Evolutionary conservation across 2,113 vertebrate genomes (phyloP).

Genomic region (Otocyon megalotis): DNA sequence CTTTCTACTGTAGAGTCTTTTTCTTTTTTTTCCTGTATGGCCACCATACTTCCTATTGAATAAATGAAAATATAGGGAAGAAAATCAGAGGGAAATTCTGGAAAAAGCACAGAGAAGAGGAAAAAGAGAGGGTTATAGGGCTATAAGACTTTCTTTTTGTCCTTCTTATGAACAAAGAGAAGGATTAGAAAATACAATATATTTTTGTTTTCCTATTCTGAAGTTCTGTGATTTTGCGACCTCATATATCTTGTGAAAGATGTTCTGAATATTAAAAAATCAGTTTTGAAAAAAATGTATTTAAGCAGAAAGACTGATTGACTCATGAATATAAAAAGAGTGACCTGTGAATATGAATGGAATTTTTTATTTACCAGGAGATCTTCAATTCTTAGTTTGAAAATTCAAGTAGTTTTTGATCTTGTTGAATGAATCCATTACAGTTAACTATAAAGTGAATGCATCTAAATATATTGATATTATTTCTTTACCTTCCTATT

Average conservation of each 20-base stretch:
- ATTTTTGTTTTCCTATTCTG: neutral
- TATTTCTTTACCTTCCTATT: neutral
- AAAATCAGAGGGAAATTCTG: neutral
- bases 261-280: constrained; percentile 30
- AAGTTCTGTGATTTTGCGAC: neutral
- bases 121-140: neutral
- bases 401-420: constrained; percentile 3
- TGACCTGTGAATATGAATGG: neutral
- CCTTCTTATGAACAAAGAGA: neutral
- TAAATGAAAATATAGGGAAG: neutral
- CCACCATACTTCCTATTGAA: neutral
- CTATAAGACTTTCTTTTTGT: neutral
- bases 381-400: neutral
- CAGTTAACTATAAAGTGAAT: neutral
- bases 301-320: constrained; percentile 40
- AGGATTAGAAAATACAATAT: neutral
- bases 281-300: constrained; percentile 53
- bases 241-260: neutral
- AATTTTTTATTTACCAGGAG: constrained; percentile 39
- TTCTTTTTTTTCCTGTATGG: neutral
- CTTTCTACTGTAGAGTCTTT: neutral
- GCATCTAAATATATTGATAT: neutral
- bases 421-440: neutral
- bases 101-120: neutral
- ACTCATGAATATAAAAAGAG: constrained; percentile 45